These are phyloP conservation scores for Lasioglossum calceatum DNA, from an alignment of 2,888 invertebrate genomes.

Conservation along the genomic window DNA sequence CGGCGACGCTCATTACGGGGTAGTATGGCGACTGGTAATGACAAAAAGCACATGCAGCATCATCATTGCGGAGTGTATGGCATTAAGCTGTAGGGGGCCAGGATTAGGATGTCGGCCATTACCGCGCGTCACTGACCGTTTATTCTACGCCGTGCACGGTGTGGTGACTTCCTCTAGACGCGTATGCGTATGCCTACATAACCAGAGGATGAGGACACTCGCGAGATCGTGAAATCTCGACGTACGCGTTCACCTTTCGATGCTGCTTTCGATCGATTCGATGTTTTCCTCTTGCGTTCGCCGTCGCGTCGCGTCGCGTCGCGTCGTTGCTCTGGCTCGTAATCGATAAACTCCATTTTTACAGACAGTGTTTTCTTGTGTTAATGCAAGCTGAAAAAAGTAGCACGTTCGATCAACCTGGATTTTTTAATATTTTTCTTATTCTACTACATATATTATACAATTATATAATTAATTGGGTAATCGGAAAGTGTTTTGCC, in stretches of 20 bases:
- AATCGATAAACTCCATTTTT: background rate
- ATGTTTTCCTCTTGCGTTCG: background rate
- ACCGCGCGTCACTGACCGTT: constrained; percentile 84
- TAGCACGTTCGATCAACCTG: too few species aligned
- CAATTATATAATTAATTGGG: too few species aligned
- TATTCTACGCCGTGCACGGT: constrained; percentile 81
- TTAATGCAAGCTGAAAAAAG: too few species aligned
- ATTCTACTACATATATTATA: too few species aligned
- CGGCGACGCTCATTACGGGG: constrained; percentile 75
- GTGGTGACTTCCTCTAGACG: constrained; percentile 82
- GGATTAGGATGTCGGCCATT: constrained; percentile 85
- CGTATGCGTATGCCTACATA: constrained; percentile 74
- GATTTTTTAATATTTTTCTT: too few species aligned
- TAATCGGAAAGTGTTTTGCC: background rate
- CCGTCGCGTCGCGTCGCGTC: too few species aligned
- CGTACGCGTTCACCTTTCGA: constrained; percentile 55
- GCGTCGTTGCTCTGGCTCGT: background rate
- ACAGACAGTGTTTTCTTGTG: too few species aligned
- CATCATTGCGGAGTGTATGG: constrained; percentile 80
- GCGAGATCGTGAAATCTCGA: constrained; percentile 70
- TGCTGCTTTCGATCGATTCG: background rate
- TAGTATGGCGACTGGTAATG: constrained; percentile 76
- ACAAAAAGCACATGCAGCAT: constrained; percentile 82
- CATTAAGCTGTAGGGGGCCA: constrained; percentile 83
- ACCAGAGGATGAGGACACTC: constrained; percentile 78